Evolutionary conservation across 64 coral and sea anemone genomes (phyloP), one percentile per base, ranked within the genome.

Genomic region (Acropora tenuis): DNA sequence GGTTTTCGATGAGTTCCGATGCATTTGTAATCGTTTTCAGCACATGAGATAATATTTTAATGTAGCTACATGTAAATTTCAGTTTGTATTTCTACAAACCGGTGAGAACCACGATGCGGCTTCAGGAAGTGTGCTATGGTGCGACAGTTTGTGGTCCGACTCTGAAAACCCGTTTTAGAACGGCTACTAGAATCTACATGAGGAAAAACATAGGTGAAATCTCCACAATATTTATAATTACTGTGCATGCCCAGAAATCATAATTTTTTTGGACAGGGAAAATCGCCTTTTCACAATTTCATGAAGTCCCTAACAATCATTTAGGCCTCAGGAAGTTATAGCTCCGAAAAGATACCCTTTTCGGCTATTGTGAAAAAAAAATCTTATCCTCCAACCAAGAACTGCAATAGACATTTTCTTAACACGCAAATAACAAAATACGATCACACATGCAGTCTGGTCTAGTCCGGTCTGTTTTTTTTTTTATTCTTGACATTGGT

Each of bases 161-260:
- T 3, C 63, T 67, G 1, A 67, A 67, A 18, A 8, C 17, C 63
- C 11, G 17, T 67, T 67, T 67, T 67, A 67, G 17, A 18, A 13
- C 11, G 11, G 12, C 17, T 13, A 67, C 11, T 13, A 67, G 17
- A 67, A 18, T 67, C 17, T 67, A 67, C 63, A 67, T 67, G 63
- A 67, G 63, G 63, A 67, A 67, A 67, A 67, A 18, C 12, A 13
- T 67, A 67, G 63, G 63, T 67, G 17, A 67, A 67, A 67, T 13
- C 63, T 67, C 17, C 17, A 67, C 10, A 55, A 55, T 55, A 55
- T 55, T 55, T 55, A 5, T 55, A 55, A 55, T 55, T 7, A 55
- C 52, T 74, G 68, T 87, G 63, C 6, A 87, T 66, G 15, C 68
- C 68, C 68, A 71, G 18, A 71, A 71, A 71, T 71, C 18, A 17